These are phyloP conservation scores for Chionomys nivalis DNA, from an alignment of 2,113 vertebrate genomes.

Conservation along the genomic window DNA sequence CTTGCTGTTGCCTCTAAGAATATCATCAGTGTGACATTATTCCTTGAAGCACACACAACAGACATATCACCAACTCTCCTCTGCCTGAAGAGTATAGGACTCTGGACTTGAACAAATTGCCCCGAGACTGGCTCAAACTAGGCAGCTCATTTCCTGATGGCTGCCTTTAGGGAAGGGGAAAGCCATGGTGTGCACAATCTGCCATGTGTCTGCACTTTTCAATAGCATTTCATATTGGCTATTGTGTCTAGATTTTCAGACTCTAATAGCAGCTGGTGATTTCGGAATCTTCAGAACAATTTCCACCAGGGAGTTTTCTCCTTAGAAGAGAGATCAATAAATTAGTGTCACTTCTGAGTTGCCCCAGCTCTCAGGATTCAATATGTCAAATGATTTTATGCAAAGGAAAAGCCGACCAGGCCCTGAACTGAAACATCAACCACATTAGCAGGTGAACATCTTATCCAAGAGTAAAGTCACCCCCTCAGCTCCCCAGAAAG, in stretches of 20 bases:
- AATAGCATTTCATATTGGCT: not conserved
- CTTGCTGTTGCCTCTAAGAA: slow-evolving; percentile 76
- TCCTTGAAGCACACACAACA: not conserved
- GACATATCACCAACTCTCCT: not conserved
- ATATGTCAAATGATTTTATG: slow-evolving; percentile 51
- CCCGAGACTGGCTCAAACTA: not conserved
- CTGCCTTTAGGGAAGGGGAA: not conserved
- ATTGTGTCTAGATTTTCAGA: slow-evolving; percentile 11
- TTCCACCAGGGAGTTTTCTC: not conserved
- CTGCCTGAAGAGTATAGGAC: not conserved
- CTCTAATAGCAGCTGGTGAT: not conserved
- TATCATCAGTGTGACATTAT: slow-evolving; percentile 40
- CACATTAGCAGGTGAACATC: slow-evolving; percentile 56
- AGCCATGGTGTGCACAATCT: not conserved
- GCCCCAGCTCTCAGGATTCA: not conserved
- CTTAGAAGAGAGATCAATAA: slow-evolving; percentile 24
- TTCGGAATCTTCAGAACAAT: slow-evolving; percentile 47
- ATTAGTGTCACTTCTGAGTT: not conserved
- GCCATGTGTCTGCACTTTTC: not conserved
- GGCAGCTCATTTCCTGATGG: not conserved
- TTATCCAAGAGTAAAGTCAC: slow-evolving; percentile 37
- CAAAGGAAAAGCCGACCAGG: slow-evolving; percentile 55
- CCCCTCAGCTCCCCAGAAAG: not conserved
- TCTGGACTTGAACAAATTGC: not conserved
- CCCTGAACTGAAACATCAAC: slow-evolving; percentile 13